Evolutionary conservation across 1,140 invertebrate genomes (phyloP).

Genomic region (Drosophila kohkoa): DNA sequence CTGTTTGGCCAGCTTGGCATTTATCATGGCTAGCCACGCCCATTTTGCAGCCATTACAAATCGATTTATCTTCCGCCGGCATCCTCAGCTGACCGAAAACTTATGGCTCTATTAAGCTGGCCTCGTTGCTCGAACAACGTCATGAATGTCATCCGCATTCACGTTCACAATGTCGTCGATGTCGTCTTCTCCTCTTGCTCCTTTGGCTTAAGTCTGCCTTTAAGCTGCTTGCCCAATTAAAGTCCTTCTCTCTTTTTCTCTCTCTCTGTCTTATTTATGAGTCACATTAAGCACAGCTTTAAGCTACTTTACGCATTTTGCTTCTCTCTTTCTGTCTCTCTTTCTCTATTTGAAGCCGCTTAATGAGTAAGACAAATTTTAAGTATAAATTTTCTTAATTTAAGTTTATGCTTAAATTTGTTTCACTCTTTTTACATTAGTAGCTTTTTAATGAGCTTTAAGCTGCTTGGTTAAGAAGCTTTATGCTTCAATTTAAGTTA

Average conservation of each 20-base stretch:
- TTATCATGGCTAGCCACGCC: constrained; percentile 54
- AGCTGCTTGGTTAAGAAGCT: no score
- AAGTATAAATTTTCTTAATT: neutral
- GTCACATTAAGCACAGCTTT: constrained; percentile 8
- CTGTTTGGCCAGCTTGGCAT: constrained; percentile 42
- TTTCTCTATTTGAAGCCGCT: neutral
- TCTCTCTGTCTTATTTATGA: constrained; percentile 6
- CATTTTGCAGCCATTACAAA: constrained; percentile 76
- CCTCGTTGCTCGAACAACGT: constrained; percentile 38
- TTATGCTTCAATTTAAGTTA: neutral
- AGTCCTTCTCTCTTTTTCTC: constrained; percentile 9
- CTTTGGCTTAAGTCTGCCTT: constrained; percentile 9
- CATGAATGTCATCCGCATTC: constrained; percentile 62
- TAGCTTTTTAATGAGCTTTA: no score
- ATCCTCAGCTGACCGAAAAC: constrained; percentile 49
- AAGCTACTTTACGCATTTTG: neutral
- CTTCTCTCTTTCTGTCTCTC: neutral
- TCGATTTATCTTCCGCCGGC: constrained; percentile 70
- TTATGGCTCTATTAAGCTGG: constrained; percentile 71
- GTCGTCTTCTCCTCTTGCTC: neutral
- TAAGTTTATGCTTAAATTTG: no score
- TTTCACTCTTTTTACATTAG: no score
- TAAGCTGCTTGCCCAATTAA: constrained; percentile 47
- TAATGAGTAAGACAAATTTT: neutral
- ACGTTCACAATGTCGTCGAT: neutral